Conservation (phyloP, 2,888 invertebrate species). For the Polia nebulosa region DNA sequence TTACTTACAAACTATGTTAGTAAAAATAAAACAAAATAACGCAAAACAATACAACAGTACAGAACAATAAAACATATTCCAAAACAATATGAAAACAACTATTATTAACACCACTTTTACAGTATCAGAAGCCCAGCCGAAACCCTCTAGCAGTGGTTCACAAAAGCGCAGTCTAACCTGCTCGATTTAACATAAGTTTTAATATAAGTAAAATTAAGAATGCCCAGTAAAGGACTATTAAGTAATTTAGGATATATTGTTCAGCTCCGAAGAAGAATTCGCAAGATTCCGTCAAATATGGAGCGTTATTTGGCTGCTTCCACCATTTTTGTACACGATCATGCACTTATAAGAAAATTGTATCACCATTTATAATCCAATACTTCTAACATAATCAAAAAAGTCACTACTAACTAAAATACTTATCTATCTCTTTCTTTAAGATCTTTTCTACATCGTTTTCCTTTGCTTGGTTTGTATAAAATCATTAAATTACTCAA, state of each 20-base stretch:
- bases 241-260: conserved; percentile 28
- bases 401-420: no score
- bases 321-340: conserved; percentile 65
- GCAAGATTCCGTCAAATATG: conserved; percentile 55
- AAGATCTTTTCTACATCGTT: conserved; percentile 59
- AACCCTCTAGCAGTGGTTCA: no score
- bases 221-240: conserved; percentile 45
- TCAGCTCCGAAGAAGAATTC: no score
- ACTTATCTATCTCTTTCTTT: conserved; percentile 56
- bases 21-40: no score
- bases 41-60: no score
- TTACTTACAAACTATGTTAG: no score
- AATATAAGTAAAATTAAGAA: conserved; percentile 41
- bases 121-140: no score
- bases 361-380: conserved; percentile 44
- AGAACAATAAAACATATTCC: no score
- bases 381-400: conserved; percentile 17
- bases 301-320: conserved; percentile 36
- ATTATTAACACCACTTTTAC: no score
- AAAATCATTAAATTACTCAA: conserved; percentile 54
- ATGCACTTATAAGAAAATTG: conserved; percentile 60
- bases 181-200: no score
- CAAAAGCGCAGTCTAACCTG: no score
- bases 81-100: no score
- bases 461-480: conserved; percentile 64